phyloP scores from a whole-genome alignment of 2,113 vertebrate genomes.

The Rhineura floridana region DNA sequence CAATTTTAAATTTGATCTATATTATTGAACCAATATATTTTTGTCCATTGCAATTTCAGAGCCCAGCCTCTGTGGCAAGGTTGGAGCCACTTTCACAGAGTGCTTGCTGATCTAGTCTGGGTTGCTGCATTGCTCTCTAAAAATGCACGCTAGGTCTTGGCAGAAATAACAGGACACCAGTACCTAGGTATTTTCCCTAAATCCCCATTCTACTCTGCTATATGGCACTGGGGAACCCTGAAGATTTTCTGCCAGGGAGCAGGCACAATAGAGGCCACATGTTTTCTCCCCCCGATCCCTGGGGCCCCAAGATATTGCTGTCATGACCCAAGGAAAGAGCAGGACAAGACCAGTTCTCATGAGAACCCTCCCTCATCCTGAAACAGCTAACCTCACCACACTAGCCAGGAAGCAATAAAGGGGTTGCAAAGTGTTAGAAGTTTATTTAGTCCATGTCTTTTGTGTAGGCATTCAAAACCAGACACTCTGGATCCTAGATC shows the following conservation, averaged over 20 bases:
- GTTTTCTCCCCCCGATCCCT: too few relatives aligned
- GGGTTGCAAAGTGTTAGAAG: too few relatives aligned
- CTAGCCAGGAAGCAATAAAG: neutral
- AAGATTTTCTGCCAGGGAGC: neutral
- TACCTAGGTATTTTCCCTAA: too few relatives aligned
- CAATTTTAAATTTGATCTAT: neutral
- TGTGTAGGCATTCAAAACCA: neutral
- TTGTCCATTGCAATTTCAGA: neutral
- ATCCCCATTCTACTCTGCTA: too few relatives aligned
- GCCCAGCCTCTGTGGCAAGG: neutral
- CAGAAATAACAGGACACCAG: neutral
- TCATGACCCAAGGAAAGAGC: too few relatives aligned
- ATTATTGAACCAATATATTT: neutral
- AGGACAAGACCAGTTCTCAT: too few relatives aligned
- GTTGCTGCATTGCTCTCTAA: neutral
- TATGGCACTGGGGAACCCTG: too few relatives aligned
- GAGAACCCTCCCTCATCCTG: neutral
- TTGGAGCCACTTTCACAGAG: neutral
- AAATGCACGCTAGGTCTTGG: neutral
- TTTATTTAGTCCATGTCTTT: neutral
- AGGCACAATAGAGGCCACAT: neutral
- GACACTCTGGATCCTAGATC: neutral
- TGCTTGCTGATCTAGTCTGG: neutral
- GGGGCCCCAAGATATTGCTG: too few relatives aligned
- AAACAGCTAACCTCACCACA: neutral